Conservation (phyloP, 2,797 vertebrate species). For the Amniataba percoides region DNA sequence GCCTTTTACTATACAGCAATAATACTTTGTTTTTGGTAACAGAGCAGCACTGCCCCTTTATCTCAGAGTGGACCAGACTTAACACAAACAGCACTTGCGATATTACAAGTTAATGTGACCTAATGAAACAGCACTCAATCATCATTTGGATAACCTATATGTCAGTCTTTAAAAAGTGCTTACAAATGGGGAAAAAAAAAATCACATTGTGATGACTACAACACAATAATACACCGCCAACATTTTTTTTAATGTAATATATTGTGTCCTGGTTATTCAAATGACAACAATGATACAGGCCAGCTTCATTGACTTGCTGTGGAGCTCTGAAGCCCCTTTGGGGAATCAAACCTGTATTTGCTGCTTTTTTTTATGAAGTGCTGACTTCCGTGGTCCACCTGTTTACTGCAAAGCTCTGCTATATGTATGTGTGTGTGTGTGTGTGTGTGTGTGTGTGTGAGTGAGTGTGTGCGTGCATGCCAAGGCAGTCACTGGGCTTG, state of each 20-base stretch:
- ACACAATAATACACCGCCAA: slow-evolving; percentile 10
- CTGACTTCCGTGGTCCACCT: slow-evolving; percentile 75
- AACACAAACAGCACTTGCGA: slow-evolving; percentile 51
- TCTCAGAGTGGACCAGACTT: slow-evolving; percentile 37
- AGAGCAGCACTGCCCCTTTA: slow-evolving; percentile 33
- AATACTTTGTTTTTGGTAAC: slow-evolving; percentile 50
- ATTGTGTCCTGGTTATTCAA: slow-evolving; percentile 54
- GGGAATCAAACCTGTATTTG: slow-evolving; percentile 73
- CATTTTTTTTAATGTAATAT: slow-evolving; percentile 21
- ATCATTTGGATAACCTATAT: slow-evolving; percentile 18
- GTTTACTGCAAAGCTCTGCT: slow-evolving; percentile 61
- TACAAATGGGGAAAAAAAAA: background rate
- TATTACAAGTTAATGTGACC: slow-evolving; percentile 23
- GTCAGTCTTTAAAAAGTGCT: slow-evolving; percentile 36
- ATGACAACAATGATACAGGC: slow-evolving; percentile 44
- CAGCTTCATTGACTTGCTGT: slow-evolving; percentile 68
- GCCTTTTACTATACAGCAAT: slow-evolving; percentile 55
- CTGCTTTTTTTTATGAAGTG: slow-evolving; percentile 77
- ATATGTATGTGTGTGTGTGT: slow-evolving; percentile 10
- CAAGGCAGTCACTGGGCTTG: slow-evolving; percentile 22
- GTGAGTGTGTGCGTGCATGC: slow-evolving; percentile 18
- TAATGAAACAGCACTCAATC: slow-evolving; percentile 20
- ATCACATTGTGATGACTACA: slow-evolving; percentile 26
- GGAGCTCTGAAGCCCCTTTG: slow-evolving; percentile 45
- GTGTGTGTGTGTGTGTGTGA: slow-evolving; percentile 12